These are phyloP conservation scores for Carterocephalus palaemon DNA, from an alignment of 2,888 invertebrate species.

Conservation along the genomic window DNA sequence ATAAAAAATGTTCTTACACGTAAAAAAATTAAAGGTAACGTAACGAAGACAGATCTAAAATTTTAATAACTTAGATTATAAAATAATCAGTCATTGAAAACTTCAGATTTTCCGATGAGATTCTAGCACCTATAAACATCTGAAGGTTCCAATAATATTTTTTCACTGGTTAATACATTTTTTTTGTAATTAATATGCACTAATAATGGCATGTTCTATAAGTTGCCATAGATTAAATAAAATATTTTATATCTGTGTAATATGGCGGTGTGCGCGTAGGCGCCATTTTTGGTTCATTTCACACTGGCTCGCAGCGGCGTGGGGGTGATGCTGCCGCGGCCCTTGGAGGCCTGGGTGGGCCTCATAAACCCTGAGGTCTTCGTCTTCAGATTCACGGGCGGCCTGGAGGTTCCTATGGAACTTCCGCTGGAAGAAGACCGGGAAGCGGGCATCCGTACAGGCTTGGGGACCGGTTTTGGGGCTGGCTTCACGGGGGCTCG, in stretches of 20 bases:
- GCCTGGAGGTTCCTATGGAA: conserved; percentile 72
- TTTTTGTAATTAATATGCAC: conserved; percentile 31
- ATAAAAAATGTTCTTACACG: conserved; percentile 21
- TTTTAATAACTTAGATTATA: conserved; percentile 39
- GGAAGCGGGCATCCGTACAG: conserved; percentile 64
- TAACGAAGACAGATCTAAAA: conserved; percentile 55
- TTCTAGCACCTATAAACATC: conserved; percentile 66
- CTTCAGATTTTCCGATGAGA: conserved; percentile 70
- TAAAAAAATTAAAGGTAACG: conserved; percentile 8
- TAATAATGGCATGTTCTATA: too few species aligned
- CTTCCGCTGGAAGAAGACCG: conserved; percentile 71
- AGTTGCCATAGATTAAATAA: too few species aligned
- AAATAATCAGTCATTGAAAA: conserved; percentile 72
- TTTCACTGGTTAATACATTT: conserved; percentile 35
- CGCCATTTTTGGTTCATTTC: conserved; percentile 43
- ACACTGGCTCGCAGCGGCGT: conserved; percentile 54
- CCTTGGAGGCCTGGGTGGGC: conserved; percentile 90
- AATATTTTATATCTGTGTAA: conserved; percentile 24
- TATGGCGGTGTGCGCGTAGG: conserved; percentile 14
- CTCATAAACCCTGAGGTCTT: conserved; percentile 87
- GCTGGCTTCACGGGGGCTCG: conserved; percentile 78
- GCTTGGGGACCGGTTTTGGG: conserved; percentile 74
- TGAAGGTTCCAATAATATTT: conserved; percentile 73
- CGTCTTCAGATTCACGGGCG: conserved; percentile 51
- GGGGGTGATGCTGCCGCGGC: conserved; percentile 74